phyloP scores from a whole-genome alignment of 2,888 invertebrate genomes.

The Drosophila prolongata region DNA sequence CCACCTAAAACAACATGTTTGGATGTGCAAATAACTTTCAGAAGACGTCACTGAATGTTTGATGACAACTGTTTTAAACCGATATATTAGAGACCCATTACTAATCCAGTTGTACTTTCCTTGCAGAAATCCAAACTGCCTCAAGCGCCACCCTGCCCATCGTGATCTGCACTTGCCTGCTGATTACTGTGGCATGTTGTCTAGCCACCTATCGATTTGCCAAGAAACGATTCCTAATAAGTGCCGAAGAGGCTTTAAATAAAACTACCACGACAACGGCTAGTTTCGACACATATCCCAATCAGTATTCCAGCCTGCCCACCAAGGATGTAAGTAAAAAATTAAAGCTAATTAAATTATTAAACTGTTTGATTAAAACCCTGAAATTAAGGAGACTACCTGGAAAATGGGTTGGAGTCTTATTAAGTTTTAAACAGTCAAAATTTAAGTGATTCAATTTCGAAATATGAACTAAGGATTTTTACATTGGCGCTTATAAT shows the following conservation, averaged over 20 bases:
- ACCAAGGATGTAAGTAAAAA: constrained; percentile 88
- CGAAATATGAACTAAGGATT: too few relatives aligned
- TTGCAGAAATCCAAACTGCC: constrained; percentile 71
- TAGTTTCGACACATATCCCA: constrained; percentile 92
- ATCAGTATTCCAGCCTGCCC: constrained; percentile 93
- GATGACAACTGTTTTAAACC: too few relatives aligned
- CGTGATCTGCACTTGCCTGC: constrained; percentile 80
- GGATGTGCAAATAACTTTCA: too few relatives aligned
- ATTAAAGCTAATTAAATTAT: not conserved
- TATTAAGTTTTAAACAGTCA: too few relatives aligned
- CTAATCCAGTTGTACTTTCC: not conserved
- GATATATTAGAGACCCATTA: not conserved
- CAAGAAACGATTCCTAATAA: constrained; percentile 84
- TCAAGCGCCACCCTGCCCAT: constrained; percentile 70
- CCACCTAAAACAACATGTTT: too few relatives aligned
- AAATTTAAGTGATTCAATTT: too few relatives aligned
- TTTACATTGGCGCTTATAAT: too few relatives aligned
- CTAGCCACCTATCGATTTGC: constrained; percentile 84
- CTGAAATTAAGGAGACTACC: too few relatives aligned
- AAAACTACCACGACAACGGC: constrained; percentile 88
- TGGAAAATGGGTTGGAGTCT: too few relatives aligned
- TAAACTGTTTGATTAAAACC: too few relatives aligned
- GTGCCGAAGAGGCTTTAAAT: constrained; percentile 65
- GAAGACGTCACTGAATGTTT: too few relatives aligned
- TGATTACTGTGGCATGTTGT: constrained; percentile 83